Evolutionary conservation across 2,888 invertebrate species (phyloP).

Genomic region (Polydrusus tereticollis): DNA sequence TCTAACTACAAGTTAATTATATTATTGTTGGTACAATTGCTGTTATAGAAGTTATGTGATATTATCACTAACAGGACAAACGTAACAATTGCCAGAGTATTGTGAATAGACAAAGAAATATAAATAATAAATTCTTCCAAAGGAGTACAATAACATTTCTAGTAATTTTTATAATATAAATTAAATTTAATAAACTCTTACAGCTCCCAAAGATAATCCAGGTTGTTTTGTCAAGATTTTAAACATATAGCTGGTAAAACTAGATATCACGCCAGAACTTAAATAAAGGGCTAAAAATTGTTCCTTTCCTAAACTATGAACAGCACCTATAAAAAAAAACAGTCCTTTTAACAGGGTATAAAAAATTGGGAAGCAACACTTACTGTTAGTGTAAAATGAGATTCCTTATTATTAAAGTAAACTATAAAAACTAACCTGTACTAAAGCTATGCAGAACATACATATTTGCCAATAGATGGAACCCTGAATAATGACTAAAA

Average conservation of each 20-base stretch:
- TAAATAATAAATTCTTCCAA: too few species aligned
- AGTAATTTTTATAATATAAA: too few species aligned
- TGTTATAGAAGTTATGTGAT: too few species aligned
- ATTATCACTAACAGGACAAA: too few species aligned
- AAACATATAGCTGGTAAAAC: constrained; percentile 85
- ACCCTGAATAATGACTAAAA: constrained; percentile 90
- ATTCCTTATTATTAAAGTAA: not conserved
- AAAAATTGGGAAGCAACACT: not conserved
- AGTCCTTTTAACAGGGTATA: not conserved
- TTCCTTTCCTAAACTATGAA: constrained; percentile 85
- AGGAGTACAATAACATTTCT: too few species aligned
- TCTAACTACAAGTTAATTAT: too few species aligned
- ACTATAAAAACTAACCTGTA: constrained; percentile 63
- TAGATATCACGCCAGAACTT: constrained; percentile 89
- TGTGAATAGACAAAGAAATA: too few species aligned
- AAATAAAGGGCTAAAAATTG: constrained; percentile 93
- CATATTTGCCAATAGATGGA: constrained; percentile 96
- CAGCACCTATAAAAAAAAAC: constrained; percentile 71
- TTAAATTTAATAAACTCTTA: constrained; percentile 72
- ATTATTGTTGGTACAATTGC: too few species aligned
- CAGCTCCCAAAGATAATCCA: constrained; percentile 92
- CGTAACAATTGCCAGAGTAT: too few species aligned
- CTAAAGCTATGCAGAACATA: constrained; percentile 92
- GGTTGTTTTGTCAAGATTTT: constrained; percentile 79
- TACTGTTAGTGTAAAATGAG: too few species aligned